phyloP scores from a whole-genome alignment of 2,888 invertebrate genomes.

The Frankliniella fusca region DNA sequence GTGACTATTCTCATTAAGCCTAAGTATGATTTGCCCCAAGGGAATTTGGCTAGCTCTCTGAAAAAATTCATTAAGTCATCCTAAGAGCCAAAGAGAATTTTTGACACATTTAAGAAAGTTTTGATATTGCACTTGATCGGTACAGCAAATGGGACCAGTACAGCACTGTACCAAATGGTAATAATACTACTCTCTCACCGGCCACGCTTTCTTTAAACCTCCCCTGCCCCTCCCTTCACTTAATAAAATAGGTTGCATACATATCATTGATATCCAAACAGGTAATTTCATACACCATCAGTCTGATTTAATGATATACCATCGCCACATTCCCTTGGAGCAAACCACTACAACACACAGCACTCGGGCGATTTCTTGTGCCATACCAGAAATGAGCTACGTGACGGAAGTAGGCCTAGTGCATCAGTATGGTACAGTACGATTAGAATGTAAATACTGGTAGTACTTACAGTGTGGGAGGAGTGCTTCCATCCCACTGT shows the following conservation, averaged over 20 bases:
- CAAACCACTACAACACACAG: slow-evolving; percentile 10
- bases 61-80: slow-evolving; percentile 4
- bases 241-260: slow-evolving; percentile 5
- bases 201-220: neutral
- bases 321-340: slow-evolving; percentile 13
- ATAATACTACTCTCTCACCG: neutral
- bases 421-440: slow-evolving; percentile 16
- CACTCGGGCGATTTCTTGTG: slow-evolving; percentile 7
- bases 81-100: slow-evolving; percentile 1
- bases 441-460: neutral
- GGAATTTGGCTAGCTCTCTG: neutral
- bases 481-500: slow-evolving; percentile 12
- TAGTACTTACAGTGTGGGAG: slow-evolving; percentile 12
- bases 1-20: slow-evolving; percentile 24
- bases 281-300: slow-evolving; percentile 15
- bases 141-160: slow-evolving; percentile 17
- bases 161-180: slow-evolving; percentile 13
- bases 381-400: slow-evolving; percentile 21
- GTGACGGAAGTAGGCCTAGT: slow-evolving; percentile 16
- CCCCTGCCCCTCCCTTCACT: slow-evolving; percentile 18
- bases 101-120: slow-evolving; percentile 7
- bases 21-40: slow-evolving; percentile 12
- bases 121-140: slow-evolving; percentile 17
- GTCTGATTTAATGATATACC: slow-evolving; percentile 21
- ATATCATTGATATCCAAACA: neutral